Base-by-base conservation (phyloP, 2,113 vertebrate genomes). In the Amphilophus citrinellus region DNA sequence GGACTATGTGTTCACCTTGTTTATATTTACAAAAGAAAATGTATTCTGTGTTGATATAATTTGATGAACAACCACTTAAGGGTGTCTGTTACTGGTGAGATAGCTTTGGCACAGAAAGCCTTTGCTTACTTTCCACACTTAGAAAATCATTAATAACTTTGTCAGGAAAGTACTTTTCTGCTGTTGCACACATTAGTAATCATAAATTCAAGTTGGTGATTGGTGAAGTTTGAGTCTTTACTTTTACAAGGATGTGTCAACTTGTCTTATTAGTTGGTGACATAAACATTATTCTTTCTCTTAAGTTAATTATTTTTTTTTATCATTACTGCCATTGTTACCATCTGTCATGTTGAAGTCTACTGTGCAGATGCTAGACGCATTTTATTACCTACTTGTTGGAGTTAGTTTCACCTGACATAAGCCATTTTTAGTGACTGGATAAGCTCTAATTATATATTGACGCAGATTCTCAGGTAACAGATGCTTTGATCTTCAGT, bases 21-120 rank as follows among this genome's bases (percentile, higher is more conserved):
- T 91, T 88, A 78, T 79, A 61, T 87, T 86, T 88, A 61, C 82
- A 77, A 68, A 84, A 77, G 47, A 32, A 76, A 77, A 68, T 42
- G 11, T 14, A 86, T 42, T 62, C 58, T 0, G 1, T 30, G 83
- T 80, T 88, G 87, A 84, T 79, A 83, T 73, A 24, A 77, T 77
- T 88, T 93, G 89, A 92, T 92, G 79, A 83, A 91, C 47, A 83
- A 24, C 88, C 91, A 92, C 88, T 93, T 93, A 87, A 83, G 78
- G 65, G 24, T 3, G 61, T 84, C 18, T 4, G 61, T 84, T 27
- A 75, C 58, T 79, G 56, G 22, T 39, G 77, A 84, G 78, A 84
- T 75, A 61, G 82, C 42, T 76, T 85, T 93, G 90, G 86, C 89
- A 83, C 71, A 35, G 53, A 76, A 86, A 53, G 61, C 44, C 32